phyloP scores from a whole-genome alignment of 2,797 vertebrate species.

The Acipenser ruthenus region DNA sequence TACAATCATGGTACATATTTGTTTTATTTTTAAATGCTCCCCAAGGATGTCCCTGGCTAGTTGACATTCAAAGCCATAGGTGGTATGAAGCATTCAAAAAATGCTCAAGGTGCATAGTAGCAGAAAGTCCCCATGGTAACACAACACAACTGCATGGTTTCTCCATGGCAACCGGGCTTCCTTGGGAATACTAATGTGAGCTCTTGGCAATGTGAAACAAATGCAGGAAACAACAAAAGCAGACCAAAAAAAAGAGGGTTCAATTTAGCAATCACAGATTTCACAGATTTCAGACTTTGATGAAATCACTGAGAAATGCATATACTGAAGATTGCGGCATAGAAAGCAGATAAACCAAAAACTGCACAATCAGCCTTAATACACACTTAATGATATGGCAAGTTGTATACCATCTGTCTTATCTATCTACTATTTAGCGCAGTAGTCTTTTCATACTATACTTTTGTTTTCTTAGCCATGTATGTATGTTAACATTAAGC shows the following conservation, averaged over 20 bases:
- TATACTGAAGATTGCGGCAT: neutral
- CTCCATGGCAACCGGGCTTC: conserved; percentile 66
- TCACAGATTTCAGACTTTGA: neutral
- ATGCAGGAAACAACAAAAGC: neutral
- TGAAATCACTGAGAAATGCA: neutral
- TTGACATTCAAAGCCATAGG: conserved; percentile 21
- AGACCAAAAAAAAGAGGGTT: neutral
- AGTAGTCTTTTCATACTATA: too few relatives aligned
- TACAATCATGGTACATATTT: neutral
- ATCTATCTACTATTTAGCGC: too few relatives aligned
- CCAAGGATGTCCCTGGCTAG: conserved; percentile 8
- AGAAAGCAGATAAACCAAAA: too few relatives aligned
- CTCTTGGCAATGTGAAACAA: conserved; percentile 54
- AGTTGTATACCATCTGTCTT: too few relatives aligned
- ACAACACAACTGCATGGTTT: conserved; percentile 61
- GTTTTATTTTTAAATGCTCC: conserved; percentile 12
- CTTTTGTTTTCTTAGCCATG: too few relatives aligned
- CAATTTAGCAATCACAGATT: neutral
- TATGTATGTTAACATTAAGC: too few relatives aligned
- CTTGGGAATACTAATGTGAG: conserved; percentile 67
- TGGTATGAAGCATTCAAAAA: conserved; percentile 18
- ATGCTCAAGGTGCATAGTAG: conserved; percentile 46
- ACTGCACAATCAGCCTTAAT: too few relatives aligned
- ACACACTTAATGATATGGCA: too few relatives aligned
- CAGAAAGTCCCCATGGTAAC: conserved; percentile 60